phyloP scores from a whole-genome alignment of 53 echinoderm and acorn worm genomes.

The Mesocentrotus franciscanus region DNA sequence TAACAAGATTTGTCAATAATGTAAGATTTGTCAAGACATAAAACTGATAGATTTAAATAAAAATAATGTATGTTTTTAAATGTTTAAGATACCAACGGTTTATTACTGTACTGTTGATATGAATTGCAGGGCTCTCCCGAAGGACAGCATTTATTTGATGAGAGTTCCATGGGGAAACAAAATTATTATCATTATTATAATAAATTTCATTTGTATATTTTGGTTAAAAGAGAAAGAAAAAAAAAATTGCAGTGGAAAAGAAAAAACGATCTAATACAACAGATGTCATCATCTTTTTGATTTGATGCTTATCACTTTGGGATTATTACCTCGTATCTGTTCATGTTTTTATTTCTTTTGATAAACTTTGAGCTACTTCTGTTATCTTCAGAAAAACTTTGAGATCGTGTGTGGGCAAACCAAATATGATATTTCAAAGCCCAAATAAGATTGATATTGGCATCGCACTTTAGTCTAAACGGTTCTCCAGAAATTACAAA shows the following conservation, averaged over 20 bases:
- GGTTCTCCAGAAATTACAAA: slow-evolving; percentile 53
- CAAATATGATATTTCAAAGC: background rate
- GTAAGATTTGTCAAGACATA: too few relatives aligned
- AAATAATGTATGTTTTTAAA: too few relatives aligned
- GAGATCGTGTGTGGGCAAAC: slow-evolving; percentile 53
- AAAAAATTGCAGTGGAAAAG: background rate
- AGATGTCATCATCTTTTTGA: background rate
- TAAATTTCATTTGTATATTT: background rate
- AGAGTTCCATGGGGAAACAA: too few relatives aligned
- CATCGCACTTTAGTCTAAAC: slow-evolving; percentile 51
- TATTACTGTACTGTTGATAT: background rate
- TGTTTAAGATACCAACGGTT: too few relatives aligned
- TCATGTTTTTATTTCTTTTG: background rate
- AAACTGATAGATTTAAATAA: too few relatives aligned
- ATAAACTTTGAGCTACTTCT: background rate
- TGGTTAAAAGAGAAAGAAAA: background rate
- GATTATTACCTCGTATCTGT: background rate
- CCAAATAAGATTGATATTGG: slow-evolving; percentile 52
- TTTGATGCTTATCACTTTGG: background rate
- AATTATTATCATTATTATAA: background rate
- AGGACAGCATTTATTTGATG: too few relatives aligned
- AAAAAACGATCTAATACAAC: background rate
- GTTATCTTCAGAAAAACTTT: background rate
- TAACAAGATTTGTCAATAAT: too few relatives aligned
- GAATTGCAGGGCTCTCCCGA: background rate